Base-by-base conservation (phyloP, 2,888 invertebrate species). In the Chrysina gloriosa region DNA sequence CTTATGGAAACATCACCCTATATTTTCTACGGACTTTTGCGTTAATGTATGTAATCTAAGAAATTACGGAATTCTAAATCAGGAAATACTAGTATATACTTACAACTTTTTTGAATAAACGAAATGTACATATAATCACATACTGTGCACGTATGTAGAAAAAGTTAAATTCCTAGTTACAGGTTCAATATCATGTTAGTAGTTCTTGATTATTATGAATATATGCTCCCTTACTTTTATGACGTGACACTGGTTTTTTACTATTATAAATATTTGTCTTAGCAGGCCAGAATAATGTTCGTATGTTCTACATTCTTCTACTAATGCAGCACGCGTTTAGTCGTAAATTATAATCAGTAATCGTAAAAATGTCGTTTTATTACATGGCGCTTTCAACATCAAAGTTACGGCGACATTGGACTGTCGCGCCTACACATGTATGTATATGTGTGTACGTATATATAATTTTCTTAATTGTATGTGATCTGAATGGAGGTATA, bases 191-290 rank as follows among this genome's bases (percentile, higher is more conserved):
- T n/a, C n/a, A n/a, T n/a, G n/a, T n/a, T n/a, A n/a, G n/a, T n/a
- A n/a, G n/a, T n/a, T n/a, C n/a, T n/a, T n/a, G n/a, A n/a, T n/a
- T 47, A 50, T 50, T 50, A 50, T 27, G 14, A 11, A 29, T 29
- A 29, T 50, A 29, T 50, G 11, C 14, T 47, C 47, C 7, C 27
- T 29, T 50, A 29, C 5, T 27, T 50, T 50, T 11, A 50, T 29
- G 27, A 25, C 50, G 21, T 50, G 50, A 50, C 50, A 50, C 29
- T 16, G 50, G 50, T 29, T 14, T 50, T 50, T 29, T 11, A 11
- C 27, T 27, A 50, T 50, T 50, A 27, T 50, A 50, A 50, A 50
- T 50, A 50, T 50, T 50, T 50, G 27, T 27, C 14, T 27, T 27
- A 16, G 27, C 11, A 27, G 16, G 14, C 11, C 27, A 50, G 27